These are phyloP conservation scores for Panzeria rudis DNA, from an alignment of 2,888 invertebrate species.

Conservation along the genomic window DNA sequence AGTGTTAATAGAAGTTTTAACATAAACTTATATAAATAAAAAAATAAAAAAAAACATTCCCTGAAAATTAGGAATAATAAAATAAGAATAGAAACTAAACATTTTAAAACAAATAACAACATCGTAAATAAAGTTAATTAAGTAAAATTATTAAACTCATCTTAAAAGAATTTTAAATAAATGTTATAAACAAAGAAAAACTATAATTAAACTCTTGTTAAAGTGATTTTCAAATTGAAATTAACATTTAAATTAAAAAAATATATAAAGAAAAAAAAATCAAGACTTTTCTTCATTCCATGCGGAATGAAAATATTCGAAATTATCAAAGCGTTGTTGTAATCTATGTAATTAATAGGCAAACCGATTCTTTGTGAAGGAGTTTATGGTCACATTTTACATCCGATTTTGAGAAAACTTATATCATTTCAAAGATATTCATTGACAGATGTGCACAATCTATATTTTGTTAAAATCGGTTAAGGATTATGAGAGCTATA, in stretches of 20 bases:
- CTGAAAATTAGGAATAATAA: not conserved
- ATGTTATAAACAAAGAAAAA: conserved; percentile 41
- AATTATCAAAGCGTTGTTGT: no score
- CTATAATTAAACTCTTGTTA: conserved; percentile 35
- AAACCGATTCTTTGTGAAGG: no score
- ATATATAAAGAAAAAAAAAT: not conserved
- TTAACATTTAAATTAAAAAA: not conserved
- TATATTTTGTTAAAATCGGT: no score
- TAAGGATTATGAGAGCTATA: no score
- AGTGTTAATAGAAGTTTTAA: not conserved
- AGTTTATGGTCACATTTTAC: no score
- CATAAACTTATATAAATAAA: not conserved
- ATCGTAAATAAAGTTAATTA: not conserved
- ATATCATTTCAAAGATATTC: no score
- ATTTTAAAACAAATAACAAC: conserved; percentile 22
- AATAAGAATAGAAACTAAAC: not conserved
- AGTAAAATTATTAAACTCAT: conserved; percentile 28
- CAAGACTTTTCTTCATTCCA: no score
- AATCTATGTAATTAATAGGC: no score
- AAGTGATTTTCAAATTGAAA: conserved; percentile 16
- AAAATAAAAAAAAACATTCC: conserved; percentile 6
- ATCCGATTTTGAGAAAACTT: no score
- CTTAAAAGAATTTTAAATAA: conserved; percentile 36
- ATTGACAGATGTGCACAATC: no score
- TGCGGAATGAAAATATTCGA: no score